These are phyloP conservation scores for Volucella inanis DNA, from an alignment of 2,888 invertebrate genomes.

Conservation along the genomic window DNA sequence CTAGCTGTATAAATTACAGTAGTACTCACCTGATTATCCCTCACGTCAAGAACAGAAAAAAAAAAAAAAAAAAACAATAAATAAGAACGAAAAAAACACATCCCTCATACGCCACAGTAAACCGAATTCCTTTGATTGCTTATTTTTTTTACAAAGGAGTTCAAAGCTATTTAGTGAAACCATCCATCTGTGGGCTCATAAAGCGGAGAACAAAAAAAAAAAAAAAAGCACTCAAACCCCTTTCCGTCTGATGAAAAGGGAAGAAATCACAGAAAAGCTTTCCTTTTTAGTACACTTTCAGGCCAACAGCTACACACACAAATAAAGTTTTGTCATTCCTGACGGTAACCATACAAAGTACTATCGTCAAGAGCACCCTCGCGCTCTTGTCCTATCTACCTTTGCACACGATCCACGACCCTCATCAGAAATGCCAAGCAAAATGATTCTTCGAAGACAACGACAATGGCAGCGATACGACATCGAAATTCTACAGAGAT, in stretches of 20 bases:
- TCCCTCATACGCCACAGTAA: conserved; percentile 23
- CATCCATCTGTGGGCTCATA: conserved; percentile 43
- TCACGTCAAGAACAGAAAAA: background rate
- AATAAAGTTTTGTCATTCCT: conserved; percentile 65
- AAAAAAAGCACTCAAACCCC: conserved; percentile 10
- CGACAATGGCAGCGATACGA: conserved; percentile 32
- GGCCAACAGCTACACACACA: background rate
- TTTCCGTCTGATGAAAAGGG: conserved; percentile 8
- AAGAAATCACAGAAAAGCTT: conserved; percentile 54
- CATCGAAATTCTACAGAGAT: conserved; percentile 65
- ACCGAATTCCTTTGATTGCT: conserved; percentile 25
- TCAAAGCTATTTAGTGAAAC: conserved; percentile 53
- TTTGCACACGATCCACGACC: conserved; percentile 23
- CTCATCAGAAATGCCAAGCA: conserved; percentile 50
- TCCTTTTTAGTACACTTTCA: conserved; percentile 26
- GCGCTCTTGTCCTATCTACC: background rate
- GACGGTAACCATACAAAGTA: conserved; percentile 53
- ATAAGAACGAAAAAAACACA: background rate
- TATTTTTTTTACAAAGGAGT: conserved; percentile 49
- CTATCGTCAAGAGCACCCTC: conserved; percentile 20
- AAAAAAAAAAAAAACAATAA: background rate
- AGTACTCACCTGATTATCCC: background rate
- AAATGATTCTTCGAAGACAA: conserved; percentile 49
- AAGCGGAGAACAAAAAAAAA: conserved; percentile 13
- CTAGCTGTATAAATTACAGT: too few species aligned